A percentile compares a stretch with the other conserved stretches of the same genome.
phyloP scores from a whole-genome alignment of 2,888 invertebrate species.

The Hemistola chrysoprasaria region DNA sequence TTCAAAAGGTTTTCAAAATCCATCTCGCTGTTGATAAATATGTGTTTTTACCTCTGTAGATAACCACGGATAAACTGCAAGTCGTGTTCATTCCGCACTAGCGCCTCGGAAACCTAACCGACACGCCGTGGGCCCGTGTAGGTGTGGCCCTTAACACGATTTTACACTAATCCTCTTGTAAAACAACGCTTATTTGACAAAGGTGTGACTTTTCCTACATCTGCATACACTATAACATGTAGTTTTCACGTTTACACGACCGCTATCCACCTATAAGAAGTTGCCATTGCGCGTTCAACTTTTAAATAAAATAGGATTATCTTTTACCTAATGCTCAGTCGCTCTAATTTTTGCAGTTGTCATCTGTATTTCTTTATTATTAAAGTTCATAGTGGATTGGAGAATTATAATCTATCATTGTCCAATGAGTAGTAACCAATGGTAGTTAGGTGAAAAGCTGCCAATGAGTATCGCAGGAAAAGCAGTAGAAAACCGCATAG shows the following conservation, averaged over 20 bases:
- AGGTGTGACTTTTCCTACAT: slow-evolving; percentile 21
- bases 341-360: slow-evolving; percentile 12
- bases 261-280: slow-evolving; percentile 7
- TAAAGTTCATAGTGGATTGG: slow-evolving; percentile 28
- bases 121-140: slow-evolving; percentile 3
- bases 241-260: neutral
- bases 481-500: neutral
- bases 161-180: slow-evolving; percentile 25
- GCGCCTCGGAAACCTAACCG: slow-evolving; percentile 7
- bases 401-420: slow-evolving; percentile 4
- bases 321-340: slow-evolving; percentile 1
- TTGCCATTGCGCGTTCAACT: slow-evolving; percentile 16
- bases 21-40: too few relatives aligned
- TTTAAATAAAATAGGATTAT: slow-evolving; percentile 1
- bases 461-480: slow-evolving; percentile 20
- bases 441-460: slow-evolving; percentile 11
- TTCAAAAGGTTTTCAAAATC: too few relatives aligned
- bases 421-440: slow-evolving; percentile 27
- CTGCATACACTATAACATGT: slow-evolving; percentile 12
- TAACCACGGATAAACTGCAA: too few relatives aligned
- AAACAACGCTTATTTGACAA: slow-evolving; percentile 25
- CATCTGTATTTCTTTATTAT: slow-evolving; percentile 28
- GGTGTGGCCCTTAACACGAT: slow-evolving; percentile 35
- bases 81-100: neutral
- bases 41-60: too few relatives aligned